Conservation (phyloP, 1,140 invertebrate genomes). For the Anastrepha obliqua region DNA sequence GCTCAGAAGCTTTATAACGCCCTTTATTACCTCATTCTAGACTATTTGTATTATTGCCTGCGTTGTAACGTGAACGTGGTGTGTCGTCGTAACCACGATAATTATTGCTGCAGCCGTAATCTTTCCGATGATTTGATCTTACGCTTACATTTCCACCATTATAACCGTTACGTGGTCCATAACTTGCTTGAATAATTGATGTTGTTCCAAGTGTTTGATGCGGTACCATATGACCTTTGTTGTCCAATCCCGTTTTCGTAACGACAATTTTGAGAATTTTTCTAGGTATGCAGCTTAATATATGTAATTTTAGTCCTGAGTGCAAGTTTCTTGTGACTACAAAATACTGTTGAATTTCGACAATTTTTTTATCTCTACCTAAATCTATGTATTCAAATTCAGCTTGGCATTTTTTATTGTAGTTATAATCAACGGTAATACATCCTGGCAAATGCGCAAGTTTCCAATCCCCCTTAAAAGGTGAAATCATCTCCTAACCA, state of each 20-base stretch:
- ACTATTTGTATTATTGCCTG: conserved; percentile 53
- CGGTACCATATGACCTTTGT: conserved; percentile 64
- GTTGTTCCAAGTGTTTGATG: conserved; percentile 59
- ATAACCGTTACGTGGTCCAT: conserved; percentile 59
- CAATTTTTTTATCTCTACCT: no score
- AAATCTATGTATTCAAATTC: no score
- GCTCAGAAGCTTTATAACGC: conserved; percentile 53
- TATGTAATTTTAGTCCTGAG: no score
- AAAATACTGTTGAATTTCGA: no score
- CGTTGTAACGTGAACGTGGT: conserved; percentile 60
- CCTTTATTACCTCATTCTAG: conserved; percentile 56
- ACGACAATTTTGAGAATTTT: no score
- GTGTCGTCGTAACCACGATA: conserved; percentile 70
- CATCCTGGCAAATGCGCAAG: no score
- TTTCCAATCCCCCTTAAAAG: no score
- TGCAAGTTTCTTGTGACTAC: no score
- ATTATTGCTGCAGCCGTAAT: conserved; percentile 63
- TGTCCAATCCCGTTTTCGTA: conserved; percentile 69
- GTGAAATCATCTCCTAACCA: no score
- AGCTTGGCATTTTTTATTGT: no score
- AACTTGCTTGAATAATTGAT: conserved; percentile 54
- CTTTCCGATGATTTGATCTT: conserved; percentile 61
- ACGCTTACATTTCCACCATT: conserved; percentile 66
- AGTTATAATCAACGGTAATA: no score
- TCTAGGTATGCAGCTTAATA: no score